phyloP scores from a whole-genome alignment of 2,113 vertebrate genomes.

The Scortum barcoo region DNA sequence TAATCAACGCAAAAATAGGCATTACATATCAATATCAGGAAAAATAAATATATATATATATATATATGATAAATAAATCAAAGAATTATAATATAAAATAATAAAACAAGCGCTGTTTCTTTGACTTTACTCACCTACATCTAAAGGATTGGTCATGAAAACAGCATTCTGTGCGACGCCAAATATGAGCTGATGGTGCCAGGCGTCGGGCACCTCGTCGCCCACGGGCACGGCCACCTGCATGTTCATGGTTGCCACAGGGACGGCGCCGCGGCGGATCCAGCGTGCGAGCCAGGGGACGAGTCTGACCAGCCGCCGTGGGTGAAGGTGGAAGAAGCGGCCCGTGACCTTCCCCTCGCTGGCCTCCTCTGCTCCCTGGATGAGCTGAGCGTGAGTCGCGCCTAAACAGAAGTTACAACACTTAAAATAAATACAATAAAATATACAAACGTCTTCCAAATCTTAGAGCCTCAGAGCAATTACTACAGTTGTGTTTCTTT shows the following conservation, averaged over 20 bases:
- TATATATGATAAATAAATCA: too few species aligned
- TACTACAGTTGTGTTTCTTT: too few species aligned
- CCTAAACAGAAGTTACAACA: conserved; percentile 58
- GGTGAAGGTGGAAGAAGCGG: conserved; percentile 82
- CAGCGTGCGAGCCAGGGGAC: conserved; percentile 82
- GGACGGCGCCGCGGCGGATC: conserved; percentile 79
- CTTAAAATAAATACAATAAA: too few species aligned
- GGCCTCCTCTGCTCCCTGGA: conserved; percentile 78
- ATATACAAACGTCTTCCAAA: too few species aligned
- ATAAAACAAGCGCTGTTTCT: background rate
- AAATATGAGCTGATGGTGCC: conserved; percentile 88
- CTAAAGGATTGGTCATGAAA: conserved; percentile 86
- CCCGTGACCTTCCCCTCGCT: conserved; percentile 75
- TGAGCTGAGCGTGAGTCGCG: conserved; percentile 84
- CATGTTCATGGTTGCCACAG: conserved; percentile 88
- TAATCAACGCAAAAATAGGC: background rate
- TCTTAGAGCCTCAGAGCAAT: too few species aligned
- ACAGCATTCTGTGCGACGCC: conserved; percentile 74
- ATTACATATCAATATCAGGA: background rate
- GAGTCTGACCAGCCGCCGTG: conserved; percentile 72
- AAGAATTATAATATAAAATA: too few species aligned
- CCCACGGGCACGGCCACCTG: conserved; percentile 79
- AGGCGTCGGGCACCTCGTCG: conserved; percentile 86
- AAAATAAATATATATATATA: too few species aligned
- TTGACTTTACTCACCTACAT: conserved; percentile 77